These are phyloP conservation scores for Drosophila oshimai DNA, from an alignment of 1,140 invertebrate genomes.

Conservation along the genomic window DNA sequence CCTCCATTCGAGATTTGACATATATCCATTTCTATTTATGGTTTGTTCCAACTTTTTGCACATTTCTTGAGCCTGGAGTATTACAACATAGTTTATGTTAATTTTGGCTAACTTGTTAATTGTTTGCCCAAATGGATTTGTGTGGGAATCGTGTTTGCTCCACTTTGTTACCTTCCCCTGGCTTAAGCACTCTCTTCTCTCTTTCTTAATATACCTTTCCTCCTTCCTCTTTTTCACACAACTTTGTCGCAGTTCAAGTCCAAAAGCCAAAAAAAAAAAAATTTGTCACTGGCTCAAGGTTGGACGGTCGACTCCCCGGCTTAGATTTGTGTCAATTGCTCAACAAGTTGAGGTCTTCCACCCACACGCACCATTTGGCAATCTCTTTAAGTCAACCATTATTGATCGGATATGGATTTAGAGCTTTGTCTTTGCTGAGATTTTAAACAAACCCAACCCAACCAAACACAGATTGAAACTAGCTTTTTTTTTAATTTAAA, in stretches of 20 bases:
- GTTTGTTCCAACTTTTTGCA: constrained; percentile 3
- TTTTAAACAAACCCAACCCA: background rate
- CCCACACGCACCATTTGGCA: constrained; percentile 30
- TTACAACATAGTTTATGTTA: constrained; percentile 24
- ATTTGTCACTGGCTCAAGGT: constrained; percentile 44
- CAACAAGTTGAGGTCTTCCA: constrained; percentile 37
- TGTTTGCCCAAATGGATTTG: constrained; percentile 27
- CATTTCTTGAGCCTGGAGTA: background rate
- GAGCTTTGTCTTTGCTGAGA: background rate
- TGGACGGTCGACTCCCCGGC: constrained; percentile 19
- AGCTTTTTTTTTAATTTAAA: background rate
- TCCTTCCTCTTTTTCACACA: background rate
- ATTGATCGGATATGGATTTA: background rate
- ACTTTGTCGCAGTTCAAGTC: constrained; percentile 30
- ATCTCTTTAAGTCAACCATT: constrained; percentile 15
- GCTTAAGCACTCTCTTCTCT: background rate
- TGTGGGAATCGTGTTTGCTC: constrained; percentile 29
- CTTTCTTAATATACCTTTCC: background rate
- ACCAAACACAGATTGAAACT: no score
- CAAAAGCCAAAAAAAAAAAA: constrained; percentile 1
- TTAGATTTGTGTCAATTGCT: constrained; percentile 63
- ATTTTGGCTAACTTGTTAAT: constrained; percentile 30
- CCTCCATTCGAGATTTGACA: constrained; percentile 19
- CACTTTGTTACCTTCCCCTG: constrained; percentile 32
- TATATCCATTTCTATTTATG: constrained; percentile 10